These are phyloP conservation scores for Probosciger aterrimus DNA, from an alignment of 2,113 vertebrate species.

Conservation along the genomic window DNA sequence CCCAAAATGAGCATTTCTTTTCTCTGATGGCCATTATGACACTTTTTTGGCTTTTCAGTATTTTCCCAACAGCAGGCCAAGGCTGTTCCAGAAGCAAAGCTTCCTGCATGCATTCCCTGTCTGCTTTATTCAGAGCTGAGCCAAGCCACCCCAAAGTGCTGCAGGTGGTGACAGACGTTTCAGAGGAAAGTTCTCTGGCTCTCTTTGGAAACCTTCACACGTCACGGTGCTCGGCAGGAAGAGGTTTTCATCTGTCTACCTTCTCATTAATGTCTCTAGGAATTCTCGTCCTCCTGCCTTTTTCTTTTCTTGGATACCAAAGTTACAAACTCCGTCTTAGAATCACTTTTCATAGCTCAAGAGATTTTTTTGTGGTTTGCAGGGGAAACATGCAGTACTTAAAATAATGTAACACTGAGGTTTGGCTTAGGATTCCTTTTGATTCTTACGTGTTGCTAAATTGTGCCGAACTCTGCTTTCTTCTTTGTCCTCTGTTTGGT, in stretches of 20 bases:
- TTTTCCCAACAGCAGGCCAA: neutral
- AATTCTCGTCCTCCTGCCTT: neutral
- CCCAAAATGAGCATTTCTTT: neutral
- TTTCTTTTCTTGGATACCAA: constrained; percentile 34
- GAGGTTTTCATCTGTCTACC: constrained; percentile 21
- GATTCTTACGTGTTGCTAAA: constrained; percentile 3
- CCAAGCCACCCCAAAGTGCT: constrained; percentile 5
- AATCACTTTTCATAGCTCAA: neutral
- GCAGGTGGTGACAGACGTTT: constrained; percentile 53
- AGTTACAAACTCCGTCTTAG: neutral
- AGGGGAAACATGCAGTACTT: neutral
- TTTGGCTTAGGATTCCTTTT: constrained; percentile 29
- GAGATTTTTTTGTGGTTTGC: neutral
- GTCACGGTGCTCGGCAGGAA: neutral
- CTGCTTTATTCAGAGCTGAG: neutral
- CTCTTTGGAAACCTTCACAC: neutral
- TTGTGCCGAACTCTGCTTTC: neutral
- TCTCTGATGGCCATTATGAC: neutral
- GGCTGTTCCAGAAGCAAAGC: neutral
- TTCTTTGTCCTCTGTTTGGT: neutral
- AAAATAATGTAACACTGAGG: constrained; percentile 36
- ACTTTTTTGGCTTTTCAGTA: constrained; percentile 29
- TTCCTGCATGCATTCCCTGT: neutral
- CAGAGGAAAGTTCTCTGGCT: constrained; percentile 30
- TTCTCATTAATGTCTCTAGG: constrained; percentile 38